Base-by-base conservation (phyloP, 2,888 invertebrate genomes). In the Tenthredo amoena region DNA sequence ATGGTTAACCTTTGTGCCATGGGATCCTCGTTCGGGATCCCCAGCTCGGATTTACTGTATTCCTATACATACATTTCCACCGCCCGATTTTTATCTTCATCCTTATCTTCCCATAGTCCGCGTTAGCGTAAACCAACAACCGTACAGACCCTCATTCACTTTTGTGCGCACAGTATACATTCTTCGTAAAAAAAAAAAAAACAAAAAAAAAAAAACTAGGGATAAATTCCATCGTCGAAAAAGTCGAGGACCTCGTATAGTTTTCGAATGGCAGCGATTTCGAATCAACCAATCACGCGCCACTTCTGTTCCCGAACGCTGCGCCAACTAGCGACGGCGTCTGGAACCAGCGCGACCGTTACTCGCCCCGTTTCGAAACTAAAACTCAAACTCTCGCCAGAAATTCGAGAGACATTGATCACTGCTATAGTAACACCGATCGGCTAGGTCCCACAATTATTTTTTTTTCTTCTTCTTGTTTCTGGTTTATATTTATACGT, bases 1-100 rank as follows among this genome's bases (percentile, higher is more conserved):
- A 83, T 83, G 83, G 68, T 83, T 83, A 83, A 83, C 83, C 83
- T 83, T 83, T 83, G 83, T 83, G 71, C 58, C 62, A 81, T 18
- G 55, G 81, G 81, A 40, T 62, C 21, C 68, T 68, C 43, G 68
- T 68, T 40, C 31, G 21, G 31, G 65, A 34, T 81, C n/a, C 37
- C 1, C 81, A 37, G 31, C 68, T 31, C 9, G 68, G 12, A 68
- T 62, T 81, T 81, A 62, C 62, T 31, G n/a, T 81, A 50, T 31
- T 47, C 18, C n/a, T 26, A 58, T 81, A n/a, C 15, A 37, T 79
- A 79, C 26, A 21, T 10, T n/a, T 15, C 31, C 55, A 55, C 2
- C 7, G 18, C 34, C 18, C 31, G 47, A 47, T 77, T 77, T 34
- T 50, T 34, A 43, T 40, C 26, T 74, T 43, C 21, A 1, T 74